phyloP scores from a whole-genome alignment of 2,888 invertebrate species.

The Biston betularia region DNA sequence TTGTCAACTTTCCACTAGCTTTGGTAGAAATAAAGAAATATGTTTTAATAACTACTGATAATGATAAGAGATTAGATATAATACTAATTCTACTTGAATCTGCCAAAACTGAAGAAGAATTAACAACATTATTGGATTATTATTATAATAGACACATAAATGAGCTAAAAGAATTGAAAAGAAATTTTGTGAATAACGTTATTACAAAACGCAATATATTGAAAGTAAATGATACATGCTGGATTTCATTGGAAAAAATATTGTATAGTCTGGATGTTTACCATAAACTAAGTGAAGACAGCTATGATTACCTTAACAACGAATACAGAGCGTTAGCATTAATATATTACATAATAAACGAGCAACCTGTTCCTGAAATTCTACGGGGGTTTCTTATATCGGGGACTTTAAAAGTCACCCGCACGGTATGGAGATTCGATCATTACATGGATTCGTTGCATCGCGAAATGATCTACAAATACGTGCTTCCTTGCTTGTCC shows the following conservation, averaged over 20 bases:
- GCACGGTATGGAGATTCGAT: background rate
- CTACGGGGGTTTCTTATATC: slow-evolving; percentile 3
- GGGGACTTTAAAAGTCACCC: background rate
- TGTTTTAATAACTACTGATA: slow-evolving; percentile 18
- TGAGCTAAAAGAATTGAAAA: slow-evolving; percentile 24
- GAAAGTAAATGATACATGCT: slow-evolving; percentile 29
- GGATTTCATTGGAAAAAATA: slow-evolving; percentile 34
- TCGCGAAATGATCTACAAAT: slow-evolving; percentile 51
- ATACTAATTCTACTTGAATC: slow-evolving; percentile 47
- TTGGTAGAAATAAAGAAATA: slow-evolving; percentile 38
- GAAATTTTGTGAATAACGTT: slow-evolving; percentile 23
- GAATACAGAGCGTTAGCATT: slow-evolving; percentile 25
- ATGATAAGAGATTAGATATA: slow-evolving; percentile 26
- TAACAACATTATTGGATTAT: slow-evolving; percentile 50
- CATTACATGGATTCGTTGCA: background rate
- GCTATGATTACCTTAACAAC: background rate
- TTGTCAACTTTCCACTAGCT: slow-evolving; percentile 51
- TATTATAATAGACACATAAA: slow-evolving; percentile 49
- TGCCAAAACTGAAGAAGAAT: slow-evolving; percentile 48
- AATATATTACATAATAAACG: slow-evolving; percentile 29
- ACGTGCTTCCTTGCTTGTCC: background rate
- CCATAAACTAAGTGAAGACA: background rate
- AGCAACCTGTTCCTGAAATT: slow-evolving; percentile 25
- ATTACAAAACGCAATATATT: slow-evolving; percentile 23
- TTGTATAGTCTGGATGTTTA: slow-evolving; percentile 29